phyloP scores from a whole-genome alignment of 2,888 invertebrate species.

The Iselma pallidipennis region DNA sequence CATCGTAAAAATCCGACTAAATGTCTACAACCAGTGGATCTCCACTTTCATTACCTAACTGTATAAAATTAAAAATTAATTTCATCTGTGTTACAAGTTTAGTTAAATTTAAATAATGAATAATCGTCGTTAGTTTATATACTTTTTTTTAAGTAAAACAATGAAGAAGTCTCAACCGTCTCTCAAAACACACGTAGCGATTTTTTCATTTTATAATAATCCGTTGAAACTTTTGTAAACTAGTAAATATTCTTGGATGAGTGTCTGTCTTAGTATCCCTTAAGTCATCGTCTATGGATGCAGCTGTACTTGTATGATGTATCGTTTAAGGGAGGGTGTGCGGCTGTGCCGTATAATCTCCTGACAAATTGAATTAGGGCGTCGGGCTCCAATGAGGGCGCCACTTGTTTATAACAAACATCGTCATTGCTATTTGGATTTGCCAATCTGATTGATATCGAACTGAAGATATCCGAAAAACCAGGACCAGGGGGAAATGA shows the following conservation, averaged over 20 bases:
- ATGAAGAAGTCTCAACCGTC: background rate
- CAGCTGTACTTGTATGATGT: slow-evolving; percentile 54
- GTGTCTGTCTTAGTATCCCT: slow-evolving; percentile 34
- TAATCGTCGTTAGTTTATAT: slow-evolving; percentile 28
- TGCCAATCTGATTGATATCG: slow-evolving; percentile 49
- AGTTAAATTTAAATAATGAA: slow-evolving; percentile 54
- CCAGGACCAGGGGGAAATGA: background rate
- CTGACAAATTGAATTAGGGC: slow-evolving; percentile 59
- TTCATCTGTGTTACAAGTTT: slow-evolving; percentile 56
- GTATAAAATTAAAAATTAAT: slow-evolving; percentile 57
- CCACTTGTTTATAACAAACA: slow-evolving; percentile 58
- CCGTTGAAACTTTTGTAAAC: slow-evolving; percentile 18
- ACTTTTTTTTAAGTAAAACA: background rate
- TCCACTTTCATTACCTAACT: slow-evolving; percentile 47
- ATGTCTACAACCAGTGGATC: slow-evolving; percentile 38
- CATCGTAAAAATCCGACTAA: slow-evolving; percentile 45
- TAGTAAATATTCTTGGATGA: slow-evolving; percentile 30
- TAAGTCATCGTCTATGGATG: slow-evolving; percentile 41
- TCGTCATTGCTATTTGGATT: slow-evolving; percentile 54
- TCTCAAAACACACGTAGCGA: background rate
- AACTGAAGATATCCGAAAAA: slow-evolving; percentile 12
- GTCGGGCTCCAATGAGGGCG: slow-evolving; percentile 52
- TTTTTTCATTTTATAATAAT: slow-evolving; percentile 20
- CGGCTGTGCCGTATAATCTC: slow-evolving; percentile 57
- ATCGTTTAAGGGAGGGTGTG: slow-evolving; percentile 55